Conservation (phyloP, 2,888 invertebrate species). For the Mystacides longicornis region DNA sequence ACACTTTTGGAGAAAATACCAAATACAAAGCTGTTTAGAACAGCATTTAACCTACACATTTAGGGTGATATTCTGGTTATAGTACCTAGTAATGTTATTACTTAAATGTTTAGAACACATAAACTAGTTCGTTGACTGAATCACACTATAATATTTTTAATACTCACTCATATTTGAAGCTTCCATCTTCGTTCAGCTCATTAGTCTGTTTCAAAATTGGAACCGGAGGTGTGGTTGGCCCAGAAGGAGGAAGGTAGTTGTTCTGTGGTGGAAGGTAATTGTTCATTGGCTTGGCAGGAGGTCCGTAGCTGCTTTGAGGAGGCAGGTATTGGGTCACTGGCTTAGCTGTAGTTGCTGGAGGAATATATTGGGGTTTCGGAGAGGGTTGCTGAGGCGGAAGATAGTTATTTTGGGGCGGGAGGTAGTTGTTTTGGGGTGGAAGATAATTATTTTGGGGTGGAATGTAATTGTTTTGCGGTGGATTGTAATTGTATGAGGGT, state of each 20-base stretch:
- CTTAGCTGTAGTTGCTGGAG: conserved; percentile 12
- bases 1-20: no score
- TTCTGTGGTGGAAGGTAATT: conserved; percentile 29
- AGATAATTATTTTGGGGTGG: conserved; percentile 30
- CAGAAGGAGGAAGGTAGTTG: conserved; percentile 26
- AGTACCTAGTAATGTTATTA: no score
- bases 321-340: conserved; percentile 15
- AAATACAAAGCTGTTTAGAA: no score
- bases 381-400: conserved; percentile 29
- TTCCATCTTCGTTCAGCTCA: conserved; percentile 40
- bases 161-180: conserved; percentile 50
- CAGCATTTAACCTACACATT: no score
- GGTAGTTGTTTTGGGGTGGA: conserved; percentile 31
- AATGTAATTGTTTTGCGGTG: conserved; percentile 30
- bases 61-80: no score
- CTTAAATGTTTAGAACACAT: no score
- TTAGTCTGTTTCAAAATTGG: conserved; percentile 45
- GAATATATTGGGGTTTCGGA: conserved; percentile 23
- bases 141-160: background rate
- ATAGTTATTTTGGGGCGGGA: conserved; percentile 27
- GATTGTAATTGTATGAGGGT: conserved; percentile 29
- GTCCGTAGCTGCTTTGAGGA: conserved; percentile 13
- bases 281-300: conserved; percentile 17
- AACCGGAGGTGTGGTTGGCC: conserved; percentile 32
- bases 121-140: background rate